A percentile compares a stretch with the other conserved stretches of the same genome.
These are phyloP conservation scores for Cylindroiulus punctatus DNA, from an alignment of 2,888 invertebrate genomes.

Conservation along the genomic window DNA sequence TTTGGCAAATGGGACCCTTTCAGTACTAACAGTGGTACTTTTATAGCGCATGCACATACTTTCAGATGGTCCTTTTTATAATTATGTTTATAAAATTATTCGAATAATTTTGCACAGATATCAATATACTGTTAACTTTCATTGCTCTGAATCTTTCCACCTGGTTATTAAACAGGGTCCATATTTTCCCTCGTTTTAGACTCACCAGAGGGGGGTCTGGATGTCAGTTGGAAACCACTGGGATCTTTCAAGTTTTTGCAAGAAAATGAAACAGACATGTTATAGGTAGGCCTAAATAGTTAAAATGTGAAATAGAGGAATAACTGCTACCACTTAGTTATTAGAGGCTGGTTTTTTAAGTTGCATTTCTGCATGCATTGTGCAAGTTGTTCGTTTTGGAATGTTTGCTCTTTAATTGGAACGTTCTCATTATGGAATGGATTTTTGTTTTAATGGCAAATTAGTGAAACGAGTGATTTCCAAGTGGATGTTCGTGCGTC, in stretches of 20 bases:
- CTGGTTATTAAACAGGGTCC: background rate
- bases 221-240: slow-evolving; percentile 59
- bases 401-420: background rate
- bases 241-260: slow-evolving; percentile 60
- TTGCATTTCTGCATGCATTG: background rate
- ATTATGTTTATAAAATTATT: no score
- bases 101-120: no score
- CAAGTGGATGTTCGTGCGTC: background rate
- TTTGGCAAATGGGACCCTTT: no score
- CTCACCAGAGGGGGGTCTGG: slow-evolving; percentile 54
- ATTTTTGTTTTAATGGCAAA: background rate
- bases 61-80: no score
- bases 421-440: background rate
- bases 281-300: slow-evolving; percentile 57
- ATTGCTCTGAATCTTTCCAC: background rate
- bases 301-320: background rate
- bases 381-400: background rate
- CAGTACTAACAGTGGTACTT: no score
- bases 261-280: slow-evolving; percentile 59
- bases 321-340: no score
- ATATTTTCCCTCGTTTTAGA: slow-evolving; percentile 23
- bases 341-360: no score
- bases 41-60: no score
- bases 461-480: no score
- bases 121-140: no score